phyloP scores from a whole-genome alignment of 2,113 vertebrate genomes.

The Marmota flaviventris region DNA sequence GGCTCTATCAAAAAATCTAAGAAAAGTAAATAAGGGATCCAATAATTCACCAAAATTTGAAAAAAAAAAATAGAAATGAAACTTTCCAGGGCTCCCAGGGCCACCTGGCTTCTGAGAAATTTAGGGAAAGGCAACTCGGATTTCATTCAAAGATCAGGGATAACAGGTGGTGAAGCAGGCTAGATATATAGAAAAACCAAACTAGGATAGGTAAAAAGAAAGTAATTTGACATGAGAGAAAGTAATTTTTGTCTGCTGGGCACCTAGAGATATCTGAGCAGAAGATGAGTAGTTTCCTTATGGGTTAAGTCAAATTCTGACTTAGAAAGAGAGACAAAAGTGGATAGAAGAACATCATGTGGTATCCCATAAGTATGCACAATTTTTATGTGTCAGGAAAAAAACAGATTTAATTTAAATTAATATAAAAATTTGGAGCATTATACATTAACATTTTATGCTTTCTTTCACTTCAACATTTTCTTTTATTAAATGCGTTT shows the following conservation, averaged over 20 bases:
- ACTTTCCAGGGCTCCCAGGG: neutral
- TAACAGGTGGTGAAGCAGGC: neutral
- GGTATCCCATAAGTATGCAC: no score
- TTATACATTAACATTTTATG: neutral
- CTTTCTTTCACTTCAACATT: neutral
- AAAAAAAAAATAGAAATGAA: neutral
- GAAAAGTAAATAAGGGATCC: neutral
- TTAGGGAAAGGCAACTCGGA: neutral
- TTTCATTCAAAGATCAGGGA: neutral
- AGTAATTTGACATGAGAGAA: neutral
- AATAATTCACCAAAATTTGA: neutral
- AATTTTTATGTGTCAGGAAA: no score
- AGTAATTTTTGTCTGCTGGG: no score
- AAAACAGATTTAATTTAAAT: neutral
- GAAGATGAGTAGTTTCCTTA: neutral
- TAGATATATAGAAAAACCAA: neutral
- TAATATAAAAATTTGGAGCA: neutral
- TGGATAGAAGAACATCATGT: neutral
- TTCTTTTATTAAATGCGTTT: constrained; percentile 35
- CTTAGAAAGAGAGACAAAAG: neutral
- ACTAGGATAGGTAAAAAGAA: neutral
- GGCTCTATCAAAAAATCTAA: neutral
- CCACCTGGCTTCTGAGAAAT: neutral
- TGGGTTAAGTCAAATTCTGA: neutral
- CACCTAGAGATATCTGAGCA: neutral